phyloP scores from a whole-genome alignment of 2,113 vertebrate genomes.

The Malurus elegans region DNA sequence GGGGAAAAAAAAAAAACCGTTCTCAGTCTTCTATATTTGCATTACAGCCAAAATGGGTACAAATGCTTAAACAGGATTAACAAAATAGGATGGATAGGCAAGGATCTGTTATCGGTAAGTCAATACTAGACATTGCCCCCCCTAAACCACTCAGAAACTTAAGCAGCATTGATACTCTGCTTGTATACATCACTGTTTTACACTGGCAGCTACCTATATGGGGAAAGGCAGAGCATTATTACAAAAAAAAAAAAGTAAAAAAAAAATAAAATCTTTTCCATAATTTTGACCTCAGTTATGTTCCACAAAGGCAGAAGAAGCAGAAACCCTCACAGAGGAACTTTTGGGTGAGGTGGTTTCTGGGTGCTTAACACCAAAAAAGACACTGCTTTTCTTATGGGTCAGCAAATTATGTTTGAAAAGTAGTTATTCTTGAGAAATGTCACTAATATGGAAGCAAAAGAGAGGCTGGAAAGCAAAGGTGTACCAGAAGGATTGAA shows the following conservation, averaged over 20 bases:
- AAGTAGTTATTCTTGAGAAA: neutral
- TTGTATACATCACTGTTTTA: neutral
- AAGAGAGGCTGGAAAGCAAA: neutral
- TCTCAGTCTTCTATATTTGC: neutral
- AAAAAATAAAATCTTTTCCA: neutral
- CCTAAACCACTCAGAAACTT: neutral
- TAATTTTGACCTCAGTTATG: neutral
- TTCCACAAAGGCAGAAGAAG: neutral
- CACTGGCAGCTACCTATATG: neutral
- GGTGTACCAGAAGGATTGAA: neutral
- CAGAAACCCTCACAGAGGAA: neutral
- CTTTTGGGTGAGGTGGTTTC: neutral
- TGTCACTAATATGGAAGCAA: neutral
- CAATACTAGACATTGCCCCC: accelerated
- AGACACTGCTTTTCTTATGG: neutral
- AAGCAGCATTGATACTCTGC: neutral
- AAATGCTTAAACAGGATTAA: neutral
- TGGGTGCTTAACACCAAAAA: neutral
- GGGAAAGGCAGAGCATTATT: neutral
- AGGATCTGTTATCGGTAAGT: neutral
- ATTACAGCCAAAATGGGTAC: neutral
- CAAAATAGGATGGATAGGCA: neutral
- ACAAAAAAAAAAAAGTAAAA: neutral
- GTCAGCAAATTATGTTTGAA: neutral
- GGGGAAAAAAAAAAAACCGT: neutral